phyloP scores from a whole-genome alignment of 2,888 invertebrate species.

The Holacanthella duospinosa region DNA sequence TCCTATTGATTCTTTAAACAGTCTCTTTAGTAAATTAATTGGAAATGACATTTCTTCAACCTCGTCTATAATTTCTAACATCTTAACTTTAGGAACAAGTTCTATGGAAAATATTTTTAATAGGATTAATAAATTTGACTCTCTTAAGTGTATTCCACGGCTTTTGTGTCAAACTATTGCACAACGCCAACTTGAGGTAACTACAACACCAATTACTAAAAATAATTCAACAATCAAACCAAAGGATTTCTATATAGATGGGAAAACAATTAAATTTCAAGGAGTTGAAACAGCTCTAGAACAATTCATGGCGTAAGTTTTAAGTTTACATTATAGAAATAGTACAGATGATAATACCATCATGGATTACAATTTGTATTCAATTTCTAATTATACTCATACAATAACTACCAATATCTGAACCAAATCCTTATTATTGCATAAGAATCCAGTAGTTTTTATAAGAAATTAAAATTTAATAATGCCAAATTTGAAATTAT shows the following conservation, averaged over 20 bases:
- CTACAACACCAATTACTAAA: conserved; percentile 9
- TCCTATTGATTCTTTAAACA: background rate
- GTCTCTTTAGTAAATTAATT: background rate
- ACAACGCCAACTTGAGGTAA: conserved; percentile 22
- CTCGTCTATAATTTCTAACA: background rate
- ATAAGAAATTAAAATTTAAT: too few species aligned
- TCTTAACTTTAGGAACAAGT: background rate
- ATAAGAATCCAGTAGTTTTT: too few species aligned
- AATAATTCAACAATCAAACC: conserved; percentile 11
- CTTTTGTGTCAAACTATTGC: conserved; percentile 33
- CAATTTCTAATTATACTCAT: too few species aligned
- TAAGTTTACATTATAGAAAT: too few species aligned
- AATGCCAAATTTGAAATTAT: too few species aligned
- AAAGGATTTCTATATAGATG: conserved; percentile 9
- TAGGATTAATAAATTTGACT: conserved; percentile 30
- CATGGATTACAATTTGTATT: too few species aligned
- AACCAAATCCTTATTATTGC: too few species aligned
- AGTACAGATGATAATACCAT: too few species aligned
- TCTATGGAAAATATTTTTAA: conserved; percentile 24
- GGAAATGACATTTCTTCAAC: background rate
- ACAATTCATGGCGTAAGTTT: conserved; percentile 31
- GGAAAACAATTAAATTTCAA: conserved; percentile 25
- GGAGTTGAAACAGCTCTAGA: conserved; percentile 31
- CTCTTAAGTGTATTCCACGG: conserved; percentile 30
- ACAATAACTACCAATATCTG: too few species aligned